Evolutionary conservation across 2,113 vertebrate genomes (phyloP).

Genomic region (Syngnathus typhle): DNA sequence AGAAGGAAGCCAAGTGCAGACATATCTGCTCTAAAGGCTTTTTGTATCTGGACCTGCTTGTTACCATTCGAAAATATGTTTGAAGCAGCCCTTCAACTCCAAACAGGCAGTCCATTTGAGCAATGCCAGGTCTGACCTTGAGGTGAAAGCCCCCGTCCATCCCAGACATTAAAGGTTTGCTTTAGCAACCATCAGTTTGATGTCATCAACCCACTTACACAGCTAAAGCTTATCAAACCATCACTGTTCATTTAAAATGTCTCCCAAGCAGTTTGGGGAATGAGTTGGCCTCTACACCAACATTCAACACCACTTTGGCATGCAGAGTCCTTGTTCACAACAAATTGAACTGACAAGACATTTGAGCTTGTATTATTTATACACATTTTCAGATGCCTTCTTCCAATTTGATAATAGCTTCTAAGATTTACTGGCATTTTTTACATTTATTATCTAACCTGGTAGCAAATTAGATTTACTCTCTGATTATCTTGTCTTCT

Average conservation of each 20-base stretch:
- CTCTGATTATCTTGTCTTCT: constrained; percentile 30
- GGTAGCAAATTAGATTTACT: constrained; percentile 3
- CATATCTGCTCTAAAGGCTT: background rate
- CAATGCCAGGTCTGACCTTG: constrained; percentile 42
- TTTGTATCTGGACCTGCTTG: constrained; percentile 24
- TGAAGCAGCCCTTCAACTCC: constrained; percentile 21
- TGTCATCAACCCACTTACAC: constrained; percentile 37
- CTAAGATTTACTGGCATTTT: constrained; percentile 16
- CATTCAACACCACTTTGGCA: constrained; percentile 30
- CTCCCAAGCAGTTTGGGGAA: constrained; percentile 29
- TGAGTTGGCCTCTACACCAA: constrained; percentile 8
- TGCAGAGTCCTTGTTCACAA: constrained; percentile 16
- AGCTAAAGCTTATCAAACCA: constrained; percentile 34
- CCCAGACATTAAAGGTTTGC: constrained; percentile 44
- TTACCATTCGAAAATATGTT: constrained; percentile 17
- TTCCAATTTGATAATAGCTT: constrained; percentile 27
- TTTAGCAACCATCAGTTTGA: constrained; percentile 54
- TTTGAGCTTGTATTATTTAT: constrained; percentile 6
- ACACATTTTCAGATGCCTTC: background rate
- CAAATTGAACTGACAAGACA: constrained; percentile 20
- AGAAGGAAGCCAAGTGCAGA: constrained; percentile 3
- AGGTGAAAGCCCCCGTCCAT: constrained; percentile 13
- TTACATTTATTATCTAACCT: constrained; percentile 21
- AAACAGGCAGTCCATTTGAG: constrained; percentile 40
- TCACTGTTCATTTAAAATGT: constrained; percentile 42